Evolutionary conservation across 1,140 invertebrate genomes (phyloP).

Genomic region (Drosophila eugracilis): DNA sequence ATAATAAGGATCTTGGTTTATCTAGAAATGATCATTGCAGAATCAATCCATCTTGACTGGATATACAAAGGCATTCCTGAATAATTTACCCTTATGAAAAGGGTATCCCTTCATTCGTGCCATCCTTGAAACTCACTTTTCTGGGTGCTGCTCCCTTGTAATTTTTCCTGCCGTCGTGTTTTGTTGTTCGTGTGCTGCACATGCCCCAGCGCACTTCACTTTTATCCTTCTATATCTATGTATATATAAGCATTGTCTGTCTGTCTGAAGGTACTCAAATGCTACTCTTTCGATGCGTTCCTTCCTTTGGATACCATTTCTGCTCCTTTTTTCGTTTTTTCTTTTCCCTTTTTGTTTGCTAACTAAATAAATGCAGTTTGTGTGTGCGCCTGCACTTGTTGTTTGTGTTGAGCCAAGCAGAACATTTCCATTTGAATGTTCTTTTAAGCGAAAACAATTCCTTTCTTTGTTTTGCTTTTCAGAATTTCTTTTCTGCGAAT

Average conservation of each 20-base stretch:
- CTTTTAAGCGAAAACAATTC: conserved; percentile 82
- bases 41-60: neutral
- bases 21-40: neutral
- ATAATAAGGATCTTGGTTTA: neutral
- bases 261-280: conserved; percentile 71
- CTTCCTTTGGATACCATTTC: conserved; percentile 27
- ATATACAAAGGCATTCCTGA: neutral
- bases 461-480: conserved; percentile 80
- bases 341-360: conserved; percentile 56
- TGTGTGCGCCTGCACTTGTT: conserved; percentile 75
- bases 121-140: neutral
- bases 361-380: conserved; percentile 82
- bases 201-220: conserved; percentile 58
- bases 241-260: conserved; percentile 59
- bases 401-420: conserved; percentile 82
- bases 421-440: conserved; percentile 83
- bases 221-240: conserved; percentile 58
- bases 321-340: conserved; percentile 35
- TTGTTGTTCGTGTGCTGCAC: conserved; percentile 10
- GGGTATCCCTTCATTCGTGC: conserved; percentile 18
- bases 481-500: conserved; percentile 24
- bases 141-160: conserved; percentile 19
- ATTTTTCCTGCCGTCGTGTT: conserved; percentile 38
- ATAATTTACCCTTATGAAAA: neutral
- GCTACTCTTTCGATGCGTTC: conserved; percentile 55